Base-by-base conservation (phyloP, 92 coral and sea anemone species). In the Zoanthus sociatus region DNA sequence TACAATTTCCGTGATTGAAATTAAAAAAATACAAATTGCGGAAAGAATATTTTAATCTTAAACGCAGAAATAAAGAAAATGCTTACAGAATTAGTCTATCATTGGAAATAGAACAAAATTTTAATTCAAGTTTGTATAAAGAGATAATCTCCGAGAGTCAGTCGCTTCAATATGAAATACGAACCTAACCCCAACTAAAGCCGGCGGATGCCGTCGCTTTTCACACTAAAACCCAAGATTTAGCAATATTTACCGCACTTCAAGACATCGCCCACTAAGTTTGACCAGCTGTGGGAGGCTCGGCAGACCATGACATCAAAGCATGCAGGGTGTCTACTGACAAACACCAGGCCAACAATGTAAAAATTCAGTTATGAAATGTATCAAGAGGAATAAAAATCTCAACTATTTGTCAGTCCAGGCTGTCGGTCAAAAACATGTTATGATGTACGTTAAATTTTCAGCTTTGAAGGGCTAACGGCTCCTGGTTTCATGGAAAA, bases 171-270 rank as follows among this genome's bases (percentile, higher is more conserved):
- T 69, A 33, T 69, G 15, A 33, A 30, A 10, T 69, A 13, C 9
- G 46, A 30, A 12, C 11, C 46, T 69, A 33, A 69, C 74, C 74
- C 12, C 69, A 63, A n/a, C 30, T n/a, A 9, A n/a, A 63, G 26
- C 69, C 69, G 69, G 69, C 74, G 74, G 74, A 69, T 69, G 46
- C n/a, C 46, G 15, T 69, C 72, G 32, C 72, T 67, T 67, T 67
- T 67, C 21, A 67, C 74, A 33, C 46, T 69, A 31, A 69, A 30
- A 31, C 1, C 16, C 15, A 18, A 5, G 46, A 17, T 30, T 69
- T 26, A 9, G 17, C 74, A 69, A 9, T 5, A 17, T 4, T 9
- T n/a, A 63, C 74, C 74, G 45, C 45, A 30, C 14, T 26, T 17
- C 31, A 30, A 18, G 72, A 67, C 72, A 21, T 18, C 72, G 46